These are phyloP conservation scores for Harpagoxenus sublaevis DNA, from an alignment of 2,888 invertebrate species.

Conservation along the genomic window DNA sequence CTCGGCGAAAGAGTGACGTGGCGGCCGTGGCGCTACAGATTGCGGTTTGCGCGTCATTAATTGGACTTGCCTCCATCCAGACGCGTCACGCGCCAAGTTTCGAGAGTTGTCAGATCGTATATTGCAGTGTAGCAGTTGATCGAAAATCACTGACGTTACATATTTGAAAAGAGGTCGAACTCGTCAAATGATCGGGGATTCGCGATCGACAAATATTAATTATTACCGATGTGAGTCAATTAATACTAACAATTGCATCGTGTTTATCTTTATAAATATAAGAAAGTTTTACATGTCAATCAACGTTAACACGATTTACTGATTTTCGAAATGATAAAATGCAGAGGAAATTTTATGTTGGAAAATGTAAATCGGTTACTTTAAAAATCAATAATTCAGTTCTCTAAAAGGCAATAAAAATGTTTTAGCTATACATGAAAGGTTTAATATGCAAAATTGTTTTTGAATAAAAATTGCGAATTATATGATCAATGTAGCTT, in stretches of 20 bases:
- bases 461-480: not conserved
- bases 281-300: not conserved
- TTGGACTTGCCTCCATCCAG: conserved; percentile 49
- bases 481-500: not conserved
- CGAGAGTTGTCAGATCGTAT: conserved; percentile 43
- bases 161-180: conserved; percentile 22
- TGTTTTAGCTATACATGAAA: not conserved
- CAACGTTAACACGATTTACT: not conserved
- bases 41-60: conserved; percentile 54
- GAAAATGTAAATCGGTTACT: not conserved
- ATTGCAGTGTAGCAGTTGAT: conserved; percentile 22
- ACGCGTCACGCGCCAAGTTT: conserved; percentile 45
- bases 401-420: not conserved
- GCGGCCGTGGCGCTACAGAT: conserved; percentile 37
- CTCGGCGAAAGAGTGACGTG: conserved; percentile 43
- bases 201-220: conserved; percentile 13
- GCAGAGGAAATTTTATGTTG: not conserved
- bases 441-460: not conserved
- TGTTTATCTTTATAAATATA: not conserved
- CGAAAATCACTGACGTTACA: conserved; percentile 27
- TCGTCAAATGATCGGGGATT: not conserved
- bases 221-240: conserved; percentile 1
- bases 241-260: conserved; percentile 9
- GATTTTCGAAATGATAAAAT: not conserved
- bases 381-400: not conserved